phyloP scores from a whole-genome alignment of 2,113 vertebrate genomes.

The Tetrao urogallus region DNA sequence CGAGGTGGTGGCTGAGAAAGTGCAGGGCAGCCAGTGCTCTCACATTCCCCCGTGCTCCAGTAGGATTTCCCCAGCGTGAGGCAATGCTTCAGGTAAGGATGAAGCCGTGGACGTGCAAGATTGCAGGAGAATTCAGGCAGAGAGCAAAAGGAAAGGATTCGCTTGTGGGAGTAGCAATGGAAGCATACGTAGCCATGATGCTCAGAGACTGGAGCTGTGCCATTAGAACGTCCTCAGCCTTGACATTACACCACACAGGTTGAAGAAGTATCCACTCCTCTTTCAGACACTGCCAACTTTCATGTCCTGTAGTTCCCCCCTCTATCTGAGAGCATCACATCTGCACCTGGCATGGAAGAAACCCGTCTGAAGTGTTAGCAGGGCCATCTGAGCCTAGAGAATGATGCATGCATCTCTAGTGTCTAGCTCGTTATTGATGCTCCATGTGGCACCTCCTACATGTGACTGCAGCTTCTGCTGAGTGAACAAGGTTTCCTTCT shows the following conservation, averaged over 20 bases:
- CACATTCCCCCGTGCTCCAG: background rate
- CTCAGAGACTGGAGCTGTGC: background rate
- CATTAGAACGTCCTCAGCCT: background rate
- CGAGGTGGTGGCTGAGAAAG: background rate
- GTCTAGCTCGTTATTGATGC: background rate
- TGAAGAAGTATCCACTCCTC: background rate
- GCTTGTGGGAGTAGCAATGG: background rate
- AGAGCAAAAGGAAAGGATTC: background rate
- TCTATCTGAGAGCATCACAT: background rate
- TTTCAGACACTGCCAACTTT: background rate
- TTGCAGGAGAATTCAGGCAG: background rate
- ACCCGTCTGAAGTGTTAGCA: background rate
- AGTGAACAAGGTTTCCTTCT: background rate
- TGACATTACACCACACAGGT: background rate
- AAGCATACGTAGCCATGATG: background rate
- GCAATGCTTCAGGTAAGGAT: background rate
- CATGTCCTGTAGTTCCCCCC: background rate
- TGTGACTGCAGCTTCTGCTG: background rate
- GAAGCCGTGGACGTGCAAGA: background rate
- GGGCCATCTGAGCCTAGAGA: background rate
- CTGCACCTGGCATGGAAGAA: background rate
- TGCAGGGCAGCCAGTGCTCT: background rate
- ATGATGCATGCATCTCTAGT: background rate
- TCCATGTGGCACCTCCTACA: background rate
- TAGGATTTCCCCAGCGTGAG: background rate